phyloP scores from a whole-genome alignment of 2,797 vertebrate species.

The Smutsia gigantea region DNA sequence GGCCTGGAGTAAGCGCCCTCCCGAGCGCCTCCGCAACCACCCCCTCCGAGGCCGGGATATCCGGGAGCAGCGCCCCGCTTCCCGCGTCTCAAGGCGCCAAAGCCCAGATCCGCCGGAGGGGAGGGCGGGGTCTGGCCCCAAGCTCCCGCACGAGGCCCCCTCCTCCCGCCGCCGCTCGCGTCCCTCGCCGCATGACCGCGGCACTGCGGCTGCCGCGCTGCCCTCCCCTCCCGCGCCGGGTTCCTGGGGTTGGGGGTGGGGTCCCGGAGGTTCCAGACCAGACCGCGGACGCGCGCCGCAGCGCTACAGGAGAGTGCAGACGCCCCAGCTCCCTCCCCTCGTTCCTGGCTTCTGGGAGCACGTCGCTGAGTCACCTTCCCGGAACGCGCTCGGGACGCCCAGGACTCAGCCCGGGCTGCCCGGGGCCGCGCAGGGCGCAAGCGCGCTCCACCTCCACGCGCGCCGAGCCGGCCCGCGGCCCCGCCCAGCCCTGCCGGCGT shows the following conservation, averaged over 20 bases:
- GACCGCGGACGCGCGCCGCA: neutral
- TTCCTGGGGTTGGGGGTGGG: neutral
- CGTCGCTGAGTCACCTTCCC: slow-evolving; percentile 76
- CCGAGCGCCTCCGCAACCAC: neutral
- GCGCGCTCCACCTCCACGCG: neutral
- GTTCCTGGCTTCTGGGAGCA: neutral
- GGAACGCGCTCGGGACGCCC: slow-evolving; percentile 14
- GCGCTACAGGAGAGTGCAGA: neutral
- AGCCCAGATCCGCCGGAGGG: neutral
- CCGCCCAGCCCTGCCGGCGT: neutral
- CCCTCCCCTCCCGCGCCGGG: neutral
- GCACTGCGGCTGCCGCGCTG: slow-evolving; percentile 59
- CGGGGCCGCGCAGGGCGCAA: neutral
- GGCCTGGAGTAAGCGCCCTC: neutral
- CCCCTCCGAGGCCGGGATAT: neutral
- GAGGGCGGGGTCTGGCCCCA: neutral
- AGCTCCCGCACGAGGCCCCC: neutral
- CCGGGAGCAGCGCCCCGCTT: neutral
- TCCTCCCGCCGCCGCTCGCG: neutral
- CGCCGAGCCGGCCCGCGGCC: neutral
- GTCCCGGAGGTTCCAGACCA: neutral
- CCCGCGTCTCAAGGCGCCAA: neutral
- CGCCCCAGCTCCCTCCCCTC: neutral
- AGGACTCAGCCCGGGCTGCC: neutral
- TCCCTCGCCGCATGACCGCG: slow-evolving; percentile 45